A percentile compares a stretch with the other conserved stretches of the same genome.
Conservation (phyloP, 2,797 vertebrate species). For the Coluber constrictor region DNA sequence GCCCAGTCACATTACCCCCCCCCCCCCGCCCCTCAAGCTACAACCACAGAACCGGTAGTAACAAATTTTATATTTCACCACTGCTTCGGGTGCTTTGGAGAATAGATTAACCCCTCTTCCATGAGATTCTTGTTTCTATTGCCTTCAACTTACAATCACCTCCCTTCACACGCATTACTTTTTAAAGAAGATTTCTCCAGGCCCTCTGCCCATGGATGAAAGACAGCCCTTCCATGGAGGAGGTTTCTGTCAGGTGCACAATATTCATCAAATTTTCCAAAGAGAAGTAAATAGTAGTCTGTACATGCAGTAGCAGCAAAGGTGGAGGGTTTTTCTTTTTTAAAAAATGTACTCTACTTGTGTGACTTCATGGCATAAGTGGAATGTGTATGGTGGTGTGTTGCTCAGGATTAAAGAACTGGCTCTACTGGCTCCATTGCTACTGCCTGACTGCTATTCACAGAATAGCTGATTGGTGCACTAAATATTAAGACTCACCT, state of each 20-base stretch:
- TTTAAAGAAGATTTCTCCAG: not conserved
- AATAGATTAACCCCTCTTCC: not conserved
- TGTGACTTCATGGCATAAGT: not conserved
- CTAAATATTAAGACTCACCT: not conserved
- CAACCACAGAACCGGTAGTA: too few species aligned
- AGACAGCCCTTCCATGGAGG: not conserved
- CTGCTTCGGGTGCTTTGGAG: not conserved
- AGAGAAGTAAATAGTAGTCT: not conserved
- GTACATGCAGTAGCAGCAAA: not conserved
- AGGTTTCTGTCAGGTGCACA: not conserved
- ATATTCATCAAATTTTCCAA: not conserved
- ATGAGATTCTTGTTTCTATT: not conserved
- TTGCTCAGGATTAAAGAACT: not conserved
- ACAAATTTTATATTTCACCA: too few species aligned
- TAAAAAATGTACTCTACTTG: not conserved
- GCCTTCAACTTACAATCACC: not conserved
- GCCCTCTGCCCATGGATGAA: not conserved
- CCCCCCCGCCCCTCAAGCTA: too few species aligned
- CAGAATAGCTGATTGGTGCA: not conserved
- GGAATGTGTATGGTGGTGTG: not conserved
- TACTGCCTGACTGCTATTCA: not conserved
- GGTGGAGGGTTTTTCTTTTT: not conserved
- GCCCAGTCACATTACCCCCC: too few species aligned
- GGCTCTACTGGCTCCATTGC: not conserved
- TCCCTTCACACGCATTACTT: not conserved